Evolutionary conservation across 2,888 invertebrate genomes (phyloP).

Genomic region (Cepaea hortensis): DNA sequence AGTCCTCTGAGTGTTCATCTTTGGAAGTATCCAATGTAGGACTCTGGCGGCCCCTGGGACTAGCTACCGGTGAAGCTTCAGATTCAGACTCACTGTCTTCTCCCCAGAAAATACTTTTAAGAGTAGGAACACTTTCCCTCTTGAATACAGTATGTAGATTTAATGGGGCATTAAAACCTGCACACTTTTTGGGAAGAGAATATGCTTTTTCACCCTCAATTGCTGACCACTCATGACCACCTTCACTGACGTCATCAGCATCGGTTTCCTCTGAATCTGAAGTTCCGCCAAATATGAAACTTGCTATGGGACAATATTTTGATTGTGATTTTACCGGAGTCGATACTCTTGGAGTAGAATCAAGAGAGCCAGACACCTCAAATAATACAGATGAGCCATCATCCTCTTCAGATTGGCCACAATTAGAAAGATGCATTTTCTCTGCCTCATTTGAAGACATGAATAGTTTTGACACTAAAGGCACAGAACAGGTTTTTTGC

Average conservation of each 20-base stretch:
- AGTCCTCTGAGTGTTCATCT: conserved; percentile 7
- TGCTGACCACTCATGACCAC: conserved; percentile 30
- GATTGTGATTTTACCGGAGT: conserved; percentile 17
- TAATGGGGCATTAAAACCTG: conserved; percentile 27
- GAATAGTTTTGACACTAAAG: no score
- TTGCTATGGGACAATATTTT: neutral
- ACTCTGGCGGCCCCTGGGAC: neutral
- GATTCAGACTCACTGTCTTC: conserved; percentile 29
- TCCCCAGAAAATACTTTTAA: conserved; percentile 27
- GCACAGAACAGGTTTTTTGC: neutral
- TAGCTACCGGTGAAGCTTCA: neutral
- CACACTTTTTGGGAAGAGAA: conserved; percentile 1
- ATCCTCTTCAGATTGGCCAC: neutral
- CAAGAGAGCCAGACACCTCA: neutral
- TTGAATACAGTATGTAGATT: conserved; percentile 29
- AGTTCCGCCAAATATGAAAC: neutral
- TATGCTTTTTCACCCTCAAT: neutral
- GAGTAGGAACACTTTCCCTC: conserved; percentile 36
- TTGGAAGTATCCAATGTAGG: neutral
- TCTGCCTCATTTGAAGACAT: neutral
- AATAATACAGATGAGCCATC: neutral
- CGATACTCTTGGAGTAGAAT: conserved; percentile 12
- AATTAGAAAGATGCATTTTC: neutral
- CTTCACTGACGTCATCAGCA: neutral
- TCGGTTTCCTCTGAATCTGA: conserved; percentile 25